Evolutionary conservation across 2,797 vertebrate genomes (phyloP).

Genomic region (Halcyon smyrnensis): DNA sequence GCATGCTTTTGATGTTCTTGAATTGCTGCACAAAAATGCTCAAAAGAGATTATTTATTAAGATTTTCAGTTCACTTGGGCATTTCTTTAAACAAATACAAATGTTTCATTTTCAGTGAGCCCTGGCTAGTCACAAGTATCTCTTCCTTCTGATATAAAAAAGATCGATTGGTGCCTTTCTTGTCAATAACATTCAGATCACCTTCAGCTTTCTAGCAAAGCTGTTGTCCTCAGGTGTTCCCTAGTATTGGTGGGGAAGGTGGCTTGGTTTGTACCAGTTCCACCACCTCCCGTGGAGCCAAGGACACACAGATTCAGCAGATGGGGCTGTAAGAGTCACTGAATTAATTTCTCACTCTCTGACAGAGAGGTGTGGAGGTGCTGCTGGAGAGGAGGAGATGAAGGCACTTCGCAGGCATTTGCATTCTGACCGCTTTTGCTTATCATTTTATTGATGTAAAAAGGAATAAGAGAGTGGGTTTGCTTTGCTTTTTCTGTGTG

Average conservation of each 20-base stretch:
- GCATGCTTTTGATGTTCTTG: slow-evolving; percentile 38
- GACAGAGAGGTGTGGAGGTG: neutral
- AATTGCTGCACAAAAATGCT: neutral
- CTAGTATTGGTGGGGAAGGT: neutral
- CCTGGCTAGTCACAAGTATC: neutral
- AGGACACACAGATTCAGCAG: accelerated
- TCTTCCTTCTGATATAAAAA: neutral
- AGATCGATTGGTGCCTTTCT: neutral
- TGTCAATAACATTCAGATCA: neutral
- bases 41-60: neutral
- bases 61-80: neutral
- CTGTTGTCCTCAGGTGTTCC: neutral
- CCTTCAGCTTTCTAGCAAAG: neutral
- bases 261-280: neutral
- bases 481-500: neutral
- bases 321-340: accelerated
- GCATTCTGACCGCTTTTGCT: neutral
- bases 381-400: neutral
- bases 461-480: neutral
- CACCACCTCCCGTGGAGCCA: neutral
- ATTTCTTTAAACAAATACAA: neutral
- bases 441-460: accelerated
- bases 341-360: too few relatives aligned
- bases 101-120: neutral
- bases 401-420: accelerated